phyloP scores from a whole-genome alignment of 2,113 vertebrate genomes.

The Todiramphus saurophagus region DNA sequence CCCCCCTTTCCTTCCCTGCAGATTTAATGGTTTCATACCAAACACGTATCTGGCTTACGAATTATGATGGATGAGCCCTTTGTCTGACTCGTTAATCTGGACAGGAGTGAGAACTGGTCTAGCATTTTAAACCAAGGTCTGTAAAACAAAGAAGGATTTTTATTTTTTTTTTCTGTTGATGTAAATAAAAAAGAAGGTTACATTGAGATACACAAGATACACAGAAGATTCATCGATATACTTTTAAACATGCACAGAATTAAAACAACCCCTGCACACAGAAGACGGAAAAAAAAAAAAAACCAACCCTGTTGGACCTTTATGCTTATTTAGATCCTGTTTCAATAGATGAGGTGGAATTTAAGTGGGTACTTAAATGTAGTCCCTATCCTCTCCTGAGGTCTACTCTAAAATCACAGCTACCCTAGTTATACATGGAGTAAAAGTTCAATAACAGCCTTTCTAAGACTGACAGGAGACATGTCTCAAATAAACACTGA shows the following conservation, averaged over 20 bases:
- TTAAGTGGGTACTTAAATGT: not conserved
- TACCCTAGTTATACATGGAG: not conserved
- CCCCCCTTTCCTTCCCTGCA: not conserved
- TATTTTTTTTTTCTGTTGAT: not conserved
- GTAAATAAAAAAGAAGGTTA: slow-evolving; percentile 6
- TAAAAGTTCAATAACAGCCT: not conserved
- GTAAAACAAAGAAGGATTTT: not conserved
- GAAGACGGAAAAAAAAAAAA: not conserved
- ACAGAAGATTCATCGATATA: not conserved
- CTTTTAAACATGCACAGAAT: not conserved
- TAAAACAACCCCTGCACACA: not conserved
- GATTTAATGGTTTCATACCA: not conserved
- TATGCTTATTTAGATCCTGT: not conserved
- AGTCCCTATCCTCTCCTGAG: not conserved
- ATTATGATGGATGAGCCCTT: not conserved
- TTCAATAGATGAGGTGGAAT: not conserved
- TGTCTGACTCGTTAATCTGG: not conserved
- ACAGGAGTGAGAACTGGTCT: not conserved
- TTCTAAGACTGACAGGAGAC: not conserved
- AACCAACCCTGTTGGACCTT: not conserved
- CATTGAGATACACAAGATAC: not conserved
- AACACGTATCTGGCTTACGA: slow-evolving; percentile 7
- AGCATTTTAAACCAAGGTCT: not conserved
- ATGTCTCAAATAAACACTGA: not conserved
- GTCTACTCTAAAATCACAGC: not conserved